phyloP scores from a whole-genome alignment of 1,140 invertebrate genomes.

The Cydia strobilella region DNA sequence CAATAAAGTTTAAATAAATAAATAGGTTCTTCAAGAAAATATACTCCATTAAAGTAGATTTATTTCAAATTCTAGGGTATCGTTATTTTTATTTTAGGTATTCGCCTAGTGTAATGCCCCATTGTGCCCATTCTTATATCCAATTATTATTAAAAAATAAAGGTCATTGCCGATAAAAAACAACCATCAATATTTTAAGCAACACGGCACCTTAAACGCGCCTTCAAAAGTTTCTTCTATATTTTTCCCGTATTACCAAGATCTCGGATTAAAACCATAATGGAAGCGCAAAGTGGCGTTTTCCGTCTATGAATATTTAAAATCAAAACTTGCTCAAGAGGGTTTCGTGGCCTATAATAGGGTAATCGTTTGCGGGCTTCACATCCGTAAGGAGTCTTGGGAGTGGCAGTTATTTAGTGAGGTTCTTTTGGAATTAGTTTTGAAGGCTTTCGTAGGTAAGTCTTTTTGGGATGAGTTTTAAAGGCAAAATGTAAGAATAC shows the following conservation, averaged over 20 bases:
- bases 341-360: neutral
- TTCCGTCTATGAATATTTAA: slow-evolving; percentile 13
- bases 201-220: neutral
- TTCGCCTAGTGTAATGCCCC: too few species aligned
- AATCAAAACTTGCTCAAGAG: slow-evolving; percentile 14
- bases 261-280: slow-evolving; percentile 7
- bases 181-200: neutral
- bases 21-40: too few species aligned
- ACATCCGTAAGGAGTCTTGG: neutral
- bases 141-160: too few species aligned
- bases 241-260: slow-evolving; percentile 9
- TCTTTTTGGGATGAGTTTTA: neutral
- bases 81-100: too few species aligned
- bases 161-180: neutral
- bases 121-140: too few species aligned
- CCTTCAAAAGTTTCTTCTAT: neutral
- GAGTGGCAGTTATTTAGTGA: neutral
- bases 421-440: neutral
- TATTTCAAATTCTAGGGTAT: too few species aligned
- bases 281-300: slow-evolving; percentile 8
- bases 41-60: too few species aligned
- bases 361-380: slow-evolving; percentile 4
- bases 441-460: neutral
- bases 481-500: neutral
- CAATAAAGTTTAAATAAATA: too few species aligned